A percentile compares a stretch with the other conserved stretches of the same genome.
Conservation (phyloP, 2,888 invertebrate species). For the Eledone cirrhosa region DNA sequence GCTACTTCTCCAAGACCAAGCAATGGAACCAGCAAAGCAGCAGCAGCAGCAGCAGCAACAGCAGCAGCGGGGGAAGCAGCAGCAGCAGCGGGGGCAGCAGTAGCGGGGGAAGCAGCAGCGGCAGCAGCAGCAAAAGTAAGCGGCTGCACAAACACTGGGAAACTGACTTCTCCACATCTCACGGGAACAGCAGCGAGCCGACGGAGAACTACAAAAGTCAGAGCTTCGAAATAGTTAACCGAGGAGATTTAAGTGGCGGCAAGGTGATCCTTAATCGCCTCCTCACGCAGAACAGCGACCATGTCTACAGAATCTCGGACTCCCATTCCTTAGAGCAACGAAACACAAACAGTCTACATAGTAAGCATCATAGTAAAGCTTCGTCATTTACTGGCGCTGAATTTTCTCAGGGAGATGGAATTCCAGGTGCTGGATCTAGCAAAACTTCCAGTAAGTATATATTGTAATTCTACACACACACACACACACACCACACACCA, state of each 20-base stretch:
- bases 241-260: constrained; percentile 18
- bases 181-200: constrained; percentile 4
- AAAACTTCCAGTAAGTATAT: constrained; percentile 26
- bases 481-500: no score
- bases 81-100: constrained; percentile 20
- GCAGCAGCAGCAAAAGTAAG: constrained; percentile 22
- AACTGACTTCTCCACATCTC: constrained; percentile 8
- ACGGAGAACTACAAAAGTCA: constrained; percentile 19
- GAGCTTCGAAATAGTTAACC: constrained; percentile 21
- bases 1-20: constrained; percentile 23
- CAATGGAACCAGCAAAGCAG: constrained; percentile 21
- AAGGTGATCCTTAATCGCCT: constrained; percentile 19
- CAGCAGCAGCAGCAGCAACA: constrained; percentile 7
- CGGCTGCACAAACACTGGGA: constrained; percentile 21
- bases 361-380: constrained; percentile 23
- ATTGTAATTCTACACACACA: not conserved
- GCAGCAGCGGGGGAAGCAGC: constrained; percentile 6
- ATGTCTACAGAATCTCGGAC: constrained; percentile 24
- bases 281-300: constrained; percentile 5
- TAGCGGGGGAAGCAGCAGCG: not conserved
- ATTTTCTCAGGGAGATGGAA: constrained; percentile 23
- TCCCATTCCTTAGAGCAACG: constrained; percentile 25
- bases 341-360: constrained; percentile 19
- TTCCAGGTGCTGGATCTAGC: constrained; percentile 20
- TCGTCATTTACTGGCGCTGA: constrained; percentile 14